Evolutionary conservation across 2,888 invertebrate genomes (phyloP), one percentile per base, ranked within the genome.

Genomic region (Clunio marinus): DNA sequence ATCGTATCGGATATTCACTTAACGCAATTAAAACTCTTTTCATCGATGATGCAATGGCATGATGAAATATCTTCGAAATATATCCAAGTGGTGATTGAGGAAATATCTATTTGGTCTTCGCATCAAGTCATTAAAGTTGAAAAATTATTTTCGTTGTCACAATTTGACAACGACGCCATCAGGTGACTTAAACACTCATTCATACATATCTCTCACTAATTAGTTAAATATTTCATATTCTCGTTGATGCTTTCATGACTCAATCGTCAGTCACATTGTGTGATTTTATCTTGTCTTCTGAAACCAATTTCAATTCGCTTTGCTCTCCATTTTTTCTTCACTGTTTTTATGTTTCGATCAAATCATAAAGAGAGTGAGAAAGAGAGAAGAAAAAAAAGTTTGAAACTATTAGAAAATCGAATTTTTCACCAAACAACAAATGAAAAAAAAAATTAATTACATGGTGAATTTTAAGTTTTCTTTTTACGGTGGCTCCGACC

Each of bases 341-440:
- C 51, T 22, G 51, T 51, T 51, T 22, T 17, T 32, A 8, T 32
- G 35, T 32, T 32, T 32, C 35, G 13, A n/a, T n/a, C n/a, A n/a
- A n/a, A n/a, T n/a, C n/a, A n/a, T n/a, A n/a, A n/a, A n/a, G n/a
- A n/a, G n/a, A n/a, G n/a, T n/a, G n/a, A n/a, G n/a, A n/a, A n/a
- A n/a, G n/a, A n/a, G n/a, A n/a, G n/a, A 22, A 22, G 51, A 51
- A 51, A 32, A n/a, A 51, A 51, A 51, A 8, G 51, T 22, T 51
- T 51, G n/a, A n/a, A n/a, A n/a, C n/a, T n/a, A n/a, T 51, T 22
- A 51, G 51, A 51, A 13, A 51, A 51, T 51, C 51, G 51, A 51
- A 51, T 22, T 51, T 51, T 51, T 22, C 51, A 51, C 22, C 51
- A 22, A 51, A 15, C 3, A 8, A 22, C 20, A 7, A 51, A 22